Percentiles rank a stretch among this genome's conserved stretches.
Conservation (phyloP, 2,113 vertebrate species). For the Dasyprocta punctata region DNA sequence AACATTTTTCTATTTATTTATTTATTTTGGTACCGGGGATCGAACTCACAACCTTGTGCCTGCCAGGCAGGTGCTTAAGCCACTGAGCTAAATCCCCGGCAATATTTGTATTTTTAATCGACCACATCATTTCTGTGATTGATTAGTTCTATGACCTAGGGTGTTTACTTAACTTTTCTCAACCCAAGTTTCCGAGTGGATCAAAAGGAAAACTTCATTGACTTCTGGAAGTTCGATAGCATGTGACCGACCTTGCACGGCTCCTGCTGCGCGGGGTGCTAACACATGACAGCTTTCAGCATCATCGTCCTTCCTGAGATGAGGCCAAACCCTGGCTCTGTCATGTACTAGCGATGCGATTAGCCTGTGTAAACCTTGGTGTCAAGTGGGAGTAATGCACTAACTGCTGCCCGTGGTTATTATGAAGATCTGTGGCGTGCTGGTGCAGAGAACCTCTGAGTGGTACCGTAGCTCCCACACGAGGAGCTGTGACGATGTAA, state of each 20-base stretch:
- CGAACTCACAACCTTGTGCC: no score
- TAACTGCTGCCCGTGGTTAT: neutral
- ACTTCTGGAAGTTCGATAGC: neutral
- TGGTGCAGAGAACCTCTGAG: neutral
- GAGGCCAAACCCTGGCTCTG: neutral
- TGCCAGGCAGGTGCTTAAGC: no score
- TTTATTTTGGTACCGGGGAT: no score
- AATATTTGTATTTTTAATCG: neutral
- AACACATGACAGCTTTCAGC: neutral
- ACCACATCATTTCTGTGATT: neutral
- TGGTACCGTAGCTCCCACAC: neutral
- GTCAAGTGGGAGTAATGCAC: neutral
- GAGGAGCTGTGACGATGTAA: neutral
- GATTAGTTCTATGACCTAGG: neutral
- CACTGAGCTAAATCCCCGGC: no score
- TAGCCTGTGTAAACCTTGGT: neutral
- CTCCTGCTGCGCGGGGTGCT: neutral
- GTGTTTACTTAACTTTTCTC: conserved; percentile 1
- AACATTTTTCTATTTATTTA: no score
- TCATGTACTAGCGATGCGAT: neutral
- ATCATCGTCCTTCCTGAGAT: neutral
- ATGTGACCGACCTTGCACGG: neutral
- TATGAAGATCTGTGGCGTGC: neutral
- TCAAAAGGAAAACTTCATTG: neutral
- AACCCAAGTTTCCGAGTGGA: neutral